phyloP scores from a whole-genome alignment of 92 coral and sea anemone species.

The Montipora capitata region DNA sequence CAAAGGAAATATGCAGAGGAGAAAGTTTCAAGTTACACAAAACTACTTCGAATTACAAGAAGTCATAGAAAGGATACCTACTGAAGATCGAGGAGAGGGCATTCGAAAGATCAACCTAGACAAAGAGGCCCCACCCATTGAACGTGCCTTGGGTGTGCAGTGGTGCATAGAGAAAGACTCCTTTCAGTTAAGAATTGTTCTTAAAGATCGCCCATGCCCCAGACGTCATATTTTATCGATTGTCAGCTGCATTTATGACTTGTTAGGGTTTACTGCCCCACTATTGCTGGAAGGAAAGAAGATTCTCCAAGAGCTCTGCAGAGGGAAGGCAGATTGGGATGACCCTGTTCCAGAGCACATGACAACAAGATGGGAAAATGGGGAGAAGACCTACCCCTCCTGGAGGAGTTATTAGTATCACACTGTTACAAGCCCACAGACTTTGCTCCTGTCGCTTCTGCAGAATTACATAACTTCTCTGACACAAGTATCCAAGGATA shows the following conservation, averaged over 20 bases:
- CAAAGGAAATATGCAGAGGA: slow-evolving; percentile 23
- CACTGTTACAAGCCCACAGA: background rate
- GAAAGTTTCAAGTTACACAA: background rate
- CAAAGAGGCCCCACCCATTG: background rate
- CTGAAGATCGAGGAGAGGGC: slow-evolving; percentile 10
- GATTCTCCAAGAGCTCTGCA: slow-evolving; percentile 3
- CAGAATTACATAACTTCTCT: no score
- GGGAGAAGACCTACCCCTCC: background rate
- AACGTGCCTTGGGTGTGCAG: slow-evolving; percentile 15
- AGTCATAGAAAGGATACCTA: slow-evolving; percentile 20
- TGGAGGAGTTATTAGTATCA: background rate
- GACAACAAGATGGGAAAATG: slow-evolving; percentile 12
- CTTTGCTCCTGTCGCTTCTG: background rate
- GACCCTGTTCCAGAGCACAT: slow-evolving; percentile 20
- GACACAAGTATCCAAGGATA: no score
- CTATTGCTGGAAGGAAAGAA: slow-evolving; percentile 5
- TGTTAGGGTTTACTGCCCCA: slow-evolving; percentile 5
- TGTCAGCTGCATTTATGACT: background rate
- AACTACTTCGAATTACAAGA: background rate
- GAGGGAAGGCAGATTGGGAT: slow-evolving; percentile 8
- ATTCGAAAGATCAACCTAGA: background rate
- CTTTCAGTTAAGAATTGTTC: slow-evolving; percentile 6
- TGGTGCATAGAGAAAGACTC: slow-evolving; percentile 29
- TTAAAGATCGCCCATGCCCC: slow-evolving; percentile 23
- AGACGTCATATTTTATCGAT: background rate